phyloP scores from a whole-genome alignment of 2,113 vertebrate genomes.

The Plecotus auritus region DNA sequence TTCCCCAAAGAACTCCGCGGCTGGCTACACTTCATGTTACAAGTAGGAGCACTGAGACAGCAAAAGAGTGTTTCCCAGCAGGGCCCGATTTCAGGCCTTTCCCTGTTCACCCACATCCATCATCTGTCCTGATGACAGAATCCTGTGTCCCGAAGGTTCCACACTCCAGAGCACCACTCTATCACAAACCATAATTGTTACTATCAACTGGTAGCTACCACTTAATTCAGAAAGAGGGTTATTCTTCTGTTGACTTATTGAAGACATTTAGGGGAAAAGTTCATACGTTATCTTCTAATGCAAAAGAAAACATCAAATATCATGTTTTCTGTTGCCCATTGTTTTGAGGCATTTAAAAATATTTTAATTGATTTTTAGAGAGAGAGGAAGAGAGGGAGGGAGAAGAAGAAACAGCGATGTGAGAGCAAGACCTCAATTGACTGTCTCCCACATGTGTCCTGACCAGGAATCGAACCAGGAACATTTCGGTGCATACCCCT shows the following conservation, averaged over 20 bases:
- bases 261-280: background rate
- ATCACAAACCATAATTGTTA: background rate
- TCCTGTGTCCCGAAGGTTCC: background rate
- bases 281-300: background rate
- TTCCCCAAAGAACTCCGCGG: background rate
- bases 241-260: background rate
- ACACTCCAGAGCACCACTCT: background rate
- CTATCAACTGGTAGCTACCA: background rate
- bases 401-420: too few relatives aligned
- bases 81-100: background rate
- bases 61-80: background rate
- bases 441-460: too few relatives aligned
- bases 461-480: too few relatives aligned
- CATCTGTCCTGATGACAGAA: background rate
- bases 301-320: background rate
- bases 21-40: background rate
- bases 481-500: too few relatives aligned
- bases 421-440: too few relatives aligned
- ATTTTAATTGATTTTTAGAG: too few relatives aligned
- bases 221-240: background rate
- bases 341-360: background rate
- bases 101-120: background rate
- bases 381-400: too few relatives aligned
- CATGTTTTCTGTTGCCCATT: background rate
- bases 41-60: background rate